A percentile compares a stretch with the other conserved stretches of the same genome.
Conservation (phyloP, 2,797 vertebrate species). For the Cercopithecus neglectus region DNA sequence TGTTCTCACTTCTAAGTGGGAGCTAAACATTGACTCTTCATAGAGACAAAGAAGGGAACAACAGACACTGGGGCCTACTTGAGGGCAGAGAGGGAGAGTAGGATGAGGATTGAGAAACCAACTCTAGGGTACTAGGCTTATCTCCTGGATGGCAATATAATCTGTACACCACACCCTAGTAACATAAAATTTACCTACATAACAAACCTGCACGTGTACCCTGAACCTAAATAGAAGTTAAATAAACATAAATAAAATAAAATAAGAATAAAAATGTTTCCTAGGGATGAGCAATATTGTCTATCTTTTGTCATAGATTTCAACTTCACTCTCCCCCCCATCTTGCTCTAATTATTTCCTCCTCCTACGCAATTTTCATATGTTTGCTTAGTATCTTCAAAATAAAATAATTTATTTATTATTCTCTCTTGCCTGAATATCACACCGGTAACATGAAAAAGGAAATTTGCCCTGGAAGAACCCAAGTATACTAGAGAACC, state of each 20-base stretch:
- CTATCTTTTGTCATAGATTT: background rate
- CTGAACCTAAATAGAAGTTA: no score
- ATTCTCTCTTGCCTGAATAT: background rate
- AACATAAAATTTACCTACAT: no score
- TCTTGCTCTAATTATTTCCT: background rate
- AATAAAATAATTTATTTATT: background rate
- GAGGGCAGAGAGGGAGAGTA: accelerated
- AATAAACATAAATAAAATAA: background rate
- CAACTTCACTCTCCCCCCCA: background rate
- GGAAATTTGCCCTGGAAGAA: background rate
- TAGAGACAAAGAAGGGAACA: no score
- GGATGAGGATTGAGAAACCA: no score
- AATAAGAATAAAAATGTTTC: background rate
- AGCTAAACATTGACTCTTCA: no score
- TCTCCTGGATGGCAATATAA: no score
- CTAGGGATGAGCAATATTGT: background rate
- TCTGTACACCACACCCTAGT: no score
- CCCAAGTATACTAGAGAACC: background rate
- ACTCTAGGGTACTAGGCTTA: no score
- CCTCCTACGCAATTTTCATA: background rate
- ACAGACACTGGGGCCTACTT: no score
- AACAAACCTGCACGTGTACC: no score
- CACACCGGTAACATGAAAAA: background rate
- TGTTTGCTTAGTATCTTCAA: background rate
- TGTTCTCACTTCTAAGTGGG: no score